Evolutionary conservation across 2,888 invertebrate genomes (phyloP), one percentile per base, ranked within the genome.

Genomic region (Epistrophe grossulariae): DNA sequence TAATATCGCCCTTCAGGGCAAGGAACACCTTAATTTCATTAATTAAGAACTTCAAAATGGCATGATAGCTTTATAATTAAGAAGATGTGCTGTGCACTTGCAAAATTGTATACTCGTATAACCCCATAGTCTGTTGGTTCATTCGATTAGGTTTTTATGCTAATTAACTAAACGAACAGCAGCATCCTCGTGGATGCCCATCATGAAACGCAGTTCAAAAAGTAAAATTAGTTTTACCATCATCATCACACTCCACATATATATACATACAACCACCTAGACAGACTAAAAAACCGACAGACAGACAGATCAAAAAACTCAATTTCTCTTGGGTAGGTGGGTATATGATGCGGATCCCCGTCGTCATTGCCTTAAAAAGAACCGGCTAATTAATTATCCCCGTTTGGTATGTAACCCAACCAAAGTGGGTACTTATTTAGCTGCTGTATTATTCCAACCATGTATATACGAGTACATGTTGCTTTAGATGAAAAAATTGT

Each of bases 381-480:
- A 79, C 66, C 60, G 76, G 79, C 83, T 87, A 87, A 87, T 87
- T 87, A 87, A 87, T 87, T 87, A 83, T 66, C 66, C 66, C 74
- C 79, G 79, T 59, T 74, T 64, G 81, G 59, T 66, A 79, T 68
- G 38, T 38, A 45, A 66, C 64, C 57, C 57, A 55, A 57, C 70
- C 72, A 35, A 80, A 84, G 81, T 81, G 81, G 81, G 77, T 81
- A 59, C 68, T 81, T 81, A 85, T 70, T 45, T 17, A 79, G 70
- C 74, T 73, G 85, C 70, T 68, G 70, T 85, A 85, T 85, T 85
- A 85, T 85, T 85, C 85, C 57, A 73, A 71, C 57, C 85, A 82
- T 73, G 85, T 11, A 24, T 11, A 24, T 24, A 55, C 55, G 55
- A n/a, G n/a, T 82, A 70, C 62, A 73, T 78, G 48, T 60, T 81